phyloP scores from a whole-genome alignment of 1,140 invertebrate species.

The Andrena cerasifolii region DNA sequence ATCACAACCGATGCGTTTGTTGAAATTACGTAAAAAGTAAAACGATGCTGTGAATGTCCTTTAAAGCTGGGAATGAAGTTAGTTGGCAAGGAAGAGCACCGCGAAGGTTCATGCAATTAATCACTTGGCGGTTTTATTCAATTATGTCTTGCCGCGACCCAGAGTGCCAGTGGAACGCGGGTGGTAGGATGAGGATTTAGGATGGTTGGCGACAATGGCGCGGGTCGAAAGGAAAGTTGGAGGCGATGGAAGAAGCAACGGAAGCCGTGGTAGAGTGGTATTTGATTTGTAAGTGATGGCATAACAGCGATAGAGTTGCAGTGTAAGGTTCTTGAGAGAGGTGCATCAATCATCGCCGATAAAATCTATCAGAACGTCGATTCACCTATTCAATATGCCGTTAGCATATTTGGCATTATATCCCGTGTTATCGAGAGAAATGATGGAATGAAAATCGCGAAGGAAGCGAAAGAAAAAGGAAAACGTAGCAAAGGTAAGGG shows the following conservation, averaged over 20 bases:
- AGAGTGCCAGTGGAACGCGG: conserved; percentile 52
- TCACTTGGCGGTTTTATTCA: conserved; percentile 79
- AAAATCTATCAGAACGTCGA: conserved; percentile 68
- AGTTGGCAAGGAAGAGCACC: conserved; percentile 55
- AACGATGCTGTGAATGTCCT: conserved; percentile 42
- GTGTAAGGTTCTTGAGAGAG: background rate
- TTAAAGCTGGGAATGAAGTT: conserved; percentile 62
- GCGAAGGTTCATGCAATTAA: conserved; percentile 73
- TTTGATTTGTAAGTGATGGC: conserved; percentile 43
- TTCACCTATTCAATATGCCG: conserved; percentile 55
- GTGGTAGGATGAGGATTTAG: conserved; percentile 21
- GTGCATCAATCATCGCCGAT: conserved; percentile 76
- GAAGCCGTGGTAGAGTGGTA: conserved; percentile 53
- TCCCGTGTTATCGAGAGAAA: background rate
- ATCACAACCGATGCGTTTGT: background rate
- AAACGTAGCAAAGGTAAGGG: background rate
- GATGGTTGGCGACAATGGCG: conserved; percentile 33
- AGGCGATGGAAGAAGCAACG: conserved; percentile 19
- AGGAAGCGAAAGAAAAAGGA: conserved; percentile 20
- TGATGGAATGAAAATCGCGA: conserved; percentile 19
- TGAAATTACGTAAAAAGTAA: conserved; percentile 15
- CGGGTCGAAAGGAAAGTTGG: conserved; percentile 42
- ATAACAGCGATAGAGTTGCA: background rate
- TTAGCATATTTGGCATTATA: conserved; percentile 9
- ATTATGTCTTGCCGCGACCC: conserved; percentile 73